A percentile compares a stretch with the other conserved stretches of the same genome.
These are phyloP conservation scores for Cololabis saira DNA, from an alignment of 2,113 vertebrate genomes.

Conservation along the genomic window DNA sequence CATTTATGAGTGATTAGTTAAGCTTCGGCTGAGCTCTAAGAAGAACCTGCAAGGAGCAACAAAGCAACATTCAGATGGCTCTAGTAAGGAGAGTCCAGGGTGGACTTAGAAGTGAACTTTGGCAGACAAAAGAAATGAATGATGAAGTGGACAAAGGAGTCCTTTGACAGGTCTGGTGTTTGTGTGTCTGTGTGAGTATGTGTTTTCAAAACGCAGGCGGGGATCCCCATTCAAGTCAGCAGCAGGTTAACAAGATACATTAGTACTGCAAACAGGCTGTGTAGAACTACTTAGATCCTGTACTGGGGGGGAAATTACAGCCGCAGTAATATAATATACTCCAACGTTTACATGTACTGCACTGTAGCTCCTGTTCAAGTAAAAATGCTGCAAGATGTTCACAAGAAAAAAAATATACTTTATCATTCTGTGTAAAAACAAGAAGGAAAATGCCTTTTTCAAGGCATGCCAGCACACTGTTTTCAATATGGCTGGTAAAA, in stretches of 20 bases:
- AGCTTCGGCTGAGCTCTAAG: constrained; percentile 74
- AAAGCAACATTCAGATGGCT: constrained; percentile 73
- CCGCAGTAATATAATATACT: too few relatives aligned
- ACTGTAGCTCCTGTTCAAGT: too few relatives aligned
- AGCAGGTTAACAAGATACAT: constrained; percentile 53
- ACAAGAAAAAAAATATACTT: too few relatives aligned
- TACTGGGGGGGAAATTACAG: too few relatives aligned
- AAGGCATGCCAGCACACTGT: too few relatives aligned
- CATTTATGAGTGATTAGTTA: constrained; percentile 80
- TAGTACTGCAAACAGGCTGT: constrained; percentile 24
- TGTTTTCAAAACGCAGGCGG: constrained; percentile 41
- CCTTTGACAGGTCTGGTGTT: constrained; percentile 61
- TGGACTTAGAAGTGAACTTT: constrained; percentile 71
- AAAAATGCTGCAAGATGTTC: too few relatives aligned
- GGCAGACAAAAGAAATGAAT: constrained; percentile 62
- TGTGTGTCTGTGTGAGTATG: constrained; percentile 34
- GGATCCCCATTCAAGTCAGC: constrained; percentile 54
- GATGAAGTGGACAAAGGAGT: constrained; percentile 65
- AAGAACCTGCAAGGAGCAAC: constrained; percentile 68
- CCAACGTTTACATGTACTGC: too few relatives aligned
- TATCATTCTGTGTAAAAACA: too few relatives aligned
- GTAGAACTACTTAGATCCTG: neutral
- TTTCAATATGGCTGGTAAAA: too few relatives aligned
- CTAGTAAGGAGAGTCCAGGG: constrained; percentile 55
- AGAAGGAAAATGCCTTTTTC: too few relatives aligned